Evolutionary conservation across 2,797 vertebrate genomes (phyloP).

Genomic region (Eurystomus glaucurus): DNA sequence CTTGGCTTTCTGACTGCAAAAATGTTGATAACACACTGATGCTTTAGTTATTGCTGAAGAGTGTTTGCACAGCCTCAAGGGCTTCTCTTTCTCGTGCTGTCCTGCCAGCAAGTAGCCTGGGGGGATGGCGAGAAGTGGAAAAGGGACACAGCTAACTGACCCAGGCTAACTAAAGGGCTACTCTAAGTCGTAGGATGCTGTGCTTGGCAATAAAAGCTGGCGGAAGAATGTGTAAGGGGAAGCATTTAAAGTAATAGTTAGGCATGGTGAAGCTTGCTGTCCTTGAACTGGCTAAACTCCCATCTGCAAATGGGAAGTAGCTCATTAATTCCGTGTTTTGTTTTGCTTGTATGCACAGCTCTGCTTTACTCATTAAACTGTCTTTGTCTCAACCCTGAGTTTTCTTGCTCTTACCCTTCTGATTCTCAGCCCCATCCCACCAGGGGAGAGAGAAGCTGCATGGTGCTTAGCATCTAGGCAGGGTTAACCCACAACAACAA

Average conservation of each 20-base stretch:
- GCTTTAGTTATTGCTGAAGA: not conserved
- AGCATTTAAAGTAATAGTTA: not conserved
- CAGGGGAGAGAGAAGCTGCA: not conserved
- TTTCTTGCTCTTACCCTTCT: not conserved
- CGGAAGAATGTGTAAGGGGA: not conserved
- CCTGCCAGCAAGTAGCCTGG: not conserved
- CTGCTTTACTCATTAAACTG: not conserved
- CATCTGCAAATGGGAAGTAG: not conserved
- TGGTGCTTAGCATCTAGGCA: not conserved
- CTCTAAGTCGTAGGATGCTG: not conserved
- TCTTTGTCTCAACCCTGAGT: not conserved
- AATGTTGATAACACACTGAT: rapidly evolving
- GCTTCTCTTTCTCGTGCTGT: not conserved
- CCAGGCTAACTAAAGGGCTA: not conserved
- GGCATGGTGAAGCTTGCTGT: not conserved
- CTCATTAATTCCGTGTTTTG: not conserved
- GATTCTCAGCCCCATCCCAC: not conserved
- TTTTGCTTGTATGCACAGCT: not conserved
- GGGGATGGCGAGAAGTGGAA: not conserved
- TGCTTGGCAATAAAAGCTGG: not conserved
- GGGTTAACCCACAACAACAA: not conserved
- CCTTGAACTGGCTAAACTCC: not conserved
- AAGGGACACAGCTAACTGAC: not conserved
- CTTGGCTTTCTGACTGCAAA: not conserved
- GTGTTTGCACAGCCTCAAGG: not conserved